Base-by-base conservation (phyloP, 2,797 vertebrate genomes). In the Valencia hispanica region DNA sequence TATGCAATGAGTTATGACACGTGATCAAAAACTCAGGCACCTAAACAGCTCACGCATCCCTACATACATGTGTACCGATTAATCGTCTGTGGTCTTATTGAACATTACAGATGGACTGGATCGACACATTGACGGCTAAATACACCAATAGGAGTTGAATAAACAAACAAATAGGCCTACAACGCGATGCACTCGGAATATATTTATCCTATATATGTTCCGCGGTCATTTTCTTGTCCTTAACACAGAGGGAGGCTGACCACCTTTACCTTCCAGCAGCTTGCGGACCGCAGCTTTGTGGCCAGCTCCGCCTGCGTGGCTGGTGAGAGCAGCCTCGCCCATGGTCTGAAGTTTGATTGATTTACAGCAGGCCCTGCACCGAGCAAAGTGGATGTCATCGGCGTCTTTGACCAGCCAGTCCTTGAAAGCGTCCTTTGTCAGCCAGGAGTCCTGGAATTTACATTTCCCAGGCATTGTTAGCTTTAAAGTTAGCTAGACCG, bases 311-410 rank as follows among this genome's bases (percentile, higher is more conserved):
- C 88, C 93, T 84, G 93, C 92, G 69, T 94, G 93, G 87, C 93
- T 94, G 63, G 92, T 92, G 74, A 94, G 92, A 7, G 93, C 93
- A 70, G 93, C 92, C 90, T 94, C 93, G 91, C 93, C 93, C 93
- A 94, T 94, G 65, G 91, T 92, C 86, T 93, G 92, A 85, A 94
- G 91, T 90, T 94, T 94, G 77, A 94, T 94, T 36, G 91, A 92
- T 88, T 93, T 94, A 65, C 88, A 91, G 70, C 93, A 94, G 48
- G 93, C 93, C 74, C 53, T 79, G n/a, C 93, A 94, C 2, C 92
- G 79, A 51, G 93, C 93, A 74, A 91, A 91, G 74, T 94, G 93
- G 48, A 94, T 94, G 80, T 94, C 91, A 41, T 91, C 88, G 1
- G 59, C 0, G 48, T 94, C 93, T 59, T 91, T 93, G 0, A 88